Conservation (phyloP, 2,888 invertebrate species). For the Anthophora plumipes region DNA sequence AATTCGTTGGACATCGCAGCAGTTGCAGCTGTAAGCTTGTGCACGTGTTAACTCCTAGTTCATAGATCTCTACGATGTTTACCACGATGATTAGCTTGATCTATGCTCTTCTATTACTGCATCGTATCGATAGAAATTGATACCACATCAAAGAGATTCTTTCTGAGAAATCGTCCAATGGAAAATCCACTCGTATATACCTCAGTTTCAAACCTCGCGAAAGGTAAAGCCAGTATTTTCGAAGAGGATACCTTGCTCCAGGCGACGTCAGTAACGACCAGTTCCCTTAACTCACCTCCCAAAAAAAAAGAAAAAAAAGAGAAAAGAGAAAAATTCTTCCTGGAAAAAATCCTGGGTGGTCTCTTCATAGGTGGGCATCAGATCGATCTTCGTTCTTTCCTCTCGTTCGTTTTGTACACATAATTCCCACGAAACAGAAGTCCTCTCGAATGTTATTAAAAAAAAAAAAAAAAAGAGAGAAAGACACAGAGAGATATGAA, state of each 20-base stretch:
- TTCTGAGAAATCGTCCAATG: neutral
- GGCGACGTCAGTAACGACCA: conserved; percentile 44
- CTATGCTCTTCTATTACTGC: conserved; percentile 45
- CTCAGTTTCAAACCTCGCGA: neutral
- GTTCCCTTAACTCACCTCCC: conserved; percentile 45
- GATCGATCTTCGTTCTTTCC: no score
- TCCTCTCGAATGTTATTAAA: no score
- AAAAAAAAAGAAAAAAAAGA: conserved; percentile 60
- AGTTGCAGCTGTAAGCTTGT: conserved; percentile 59
- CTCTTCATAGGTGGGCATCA: neutral
- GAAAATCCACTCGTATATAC: no score
- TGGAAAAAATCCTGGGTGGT: neutral
- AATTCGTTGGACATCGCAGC: conserved; percentile 40
- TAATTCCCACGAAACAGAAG: no score
- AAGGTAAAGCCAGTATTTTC: conserved; percentile 2
- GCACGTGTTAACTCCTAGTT: conserved; percentile 48
- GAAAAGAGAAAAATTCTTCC: conserved; percentile 31
- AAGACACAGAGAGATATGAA: no score
- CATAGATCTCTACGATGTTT: conserved; percentile 58
- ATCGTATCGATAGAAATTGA: conserved; percentile 11
- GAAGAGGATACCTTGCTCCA: conserved; percentile 23
- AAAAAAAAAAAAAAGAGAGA: no score
- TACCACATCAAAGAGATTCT: neutral
- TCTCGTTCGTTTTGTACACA: no score
- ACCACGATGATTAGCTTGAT: conserved; percentile 49